Evolutionary conservation across 64 coral and sea anemone genomes (phyloP).

Genomic region (Orbicella faveolata): DNA sequence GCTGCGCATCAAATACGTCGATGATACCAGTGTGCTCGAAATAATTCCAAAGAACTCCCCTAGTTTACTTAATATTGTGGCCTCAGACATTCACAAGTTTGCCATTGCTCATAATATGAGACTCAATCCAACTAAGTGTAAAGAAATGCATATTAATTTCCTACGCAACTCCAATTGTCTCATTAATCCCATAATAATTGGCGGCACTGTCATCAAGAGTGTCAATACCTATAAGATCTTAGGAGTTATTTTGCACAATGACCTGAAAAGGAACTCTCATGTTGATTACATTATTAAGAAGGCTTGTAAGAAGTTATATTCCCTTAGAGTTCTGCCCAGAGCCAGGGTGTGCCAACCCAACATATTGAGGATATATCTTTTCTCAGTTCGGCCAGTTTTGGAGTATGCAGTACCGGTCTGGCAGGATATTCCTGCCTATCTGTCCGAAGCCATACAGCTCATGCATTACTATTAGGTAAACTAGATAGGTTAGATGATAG

Average conservation of each 20-base stretch:
- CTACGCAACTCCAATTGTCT: conserved; percentile 50
- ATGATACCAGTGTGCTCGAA: background rate
- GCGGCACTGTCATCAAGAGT: conserved; percentile 25
- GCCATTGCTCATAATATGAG: conserved; percentile 50
- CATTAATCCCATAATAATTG: conserved; percentile 32
- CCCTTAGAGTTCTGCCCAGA: no score
- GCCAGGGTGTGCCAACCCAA: no score
- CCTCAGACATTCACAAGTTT: conserved; percentile 9
- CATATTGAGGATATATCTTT: no score
- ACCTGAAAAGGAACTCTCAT: no score
- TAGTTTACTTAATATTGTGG: background rate
- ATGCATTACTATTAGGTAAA: no score
- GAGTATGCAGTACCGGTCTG: no score
- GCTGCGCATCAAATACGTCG: background rate
- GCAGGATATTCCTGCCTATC: no score
- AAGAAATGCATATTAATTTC: conserved; percentile 63
- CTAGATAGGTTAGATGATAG: no score
- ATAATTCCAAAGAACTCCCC: background rate
- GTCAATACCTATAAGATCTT: conserved; percentile 43
- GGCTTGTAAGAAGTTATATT: no score
- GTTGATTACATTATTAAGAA: no score
- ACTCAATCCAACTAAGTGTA: conserved; percentile 63
- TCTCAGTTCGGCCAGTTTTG: no score
- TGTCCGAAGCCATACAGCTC: no score
- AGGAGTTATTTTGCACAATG: background rate